phyloP scores from a whole-genome alignment of 2,797 vertebrate genomes.

The Sebastiscus tertius region DNA sequence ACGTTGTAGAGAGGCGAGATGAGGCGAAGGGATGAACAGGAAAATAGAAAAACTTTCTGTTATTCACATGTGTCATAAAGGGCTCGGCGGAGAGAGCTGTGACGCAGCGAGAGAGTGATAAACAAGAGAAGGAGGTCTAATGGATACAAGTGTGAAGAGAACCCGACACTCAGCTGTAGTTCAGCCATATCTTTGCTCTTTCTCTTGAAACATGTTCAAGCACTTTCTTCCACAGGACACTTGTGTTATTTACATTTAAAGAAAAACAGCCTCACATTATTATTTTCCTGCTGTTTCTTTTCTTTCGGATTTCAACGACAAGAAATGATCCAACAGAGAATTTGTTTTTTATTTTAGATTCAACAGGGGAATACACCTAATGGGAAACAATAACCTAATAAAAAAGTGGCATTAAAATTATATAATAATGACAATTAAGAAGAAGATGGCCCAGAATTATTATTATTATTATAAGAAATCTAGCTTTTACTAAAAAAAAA shows the following conservation, averaged over 20 bases:
- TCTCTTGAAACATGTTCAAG: background rate
- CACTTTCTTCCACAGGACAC: background rate
- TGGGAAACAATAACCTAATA: background rate
- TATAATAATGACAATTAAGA: background rate
- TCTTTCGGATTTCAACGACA: background rate
- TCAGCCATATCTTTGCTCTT: background rate
- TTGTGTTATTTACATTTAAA: background rate
- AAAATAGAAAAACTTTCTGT: slow-evolving; percentile 27
- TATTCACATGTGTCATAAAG: slow-evolving; percentile 22
- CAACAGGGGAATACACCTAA: background rate
- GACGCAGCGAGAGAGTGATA: background rate
- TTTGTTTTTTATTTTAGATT: background rate
- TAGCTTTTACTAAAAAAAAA: background rate
- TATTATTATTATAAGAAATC: background rate
- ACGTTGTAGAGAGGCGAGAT: slow-evolving; percentile 17
- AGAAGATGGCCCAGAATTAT: background rate
- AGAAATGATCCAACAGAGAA: background rate
- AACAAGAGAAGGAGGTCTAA: slow-evolving; percentile 25
- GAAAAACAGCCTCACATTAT: background rate
- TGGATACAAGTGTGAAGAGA: slow-evolving; percentile 8
- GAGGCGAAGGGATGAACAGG: background rate
- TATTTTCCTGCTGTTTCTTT: background rate
- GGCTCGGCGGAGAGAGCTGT: background rate
- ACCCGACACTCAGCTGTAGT: background rate
- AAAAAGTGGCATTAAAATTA: background rate